These are phyloP conservation scores for Epinephelus fuscoguttatus DNA, from an alignment of 2,113 vertebrate species.

Conservation along the genomic window DNA sequence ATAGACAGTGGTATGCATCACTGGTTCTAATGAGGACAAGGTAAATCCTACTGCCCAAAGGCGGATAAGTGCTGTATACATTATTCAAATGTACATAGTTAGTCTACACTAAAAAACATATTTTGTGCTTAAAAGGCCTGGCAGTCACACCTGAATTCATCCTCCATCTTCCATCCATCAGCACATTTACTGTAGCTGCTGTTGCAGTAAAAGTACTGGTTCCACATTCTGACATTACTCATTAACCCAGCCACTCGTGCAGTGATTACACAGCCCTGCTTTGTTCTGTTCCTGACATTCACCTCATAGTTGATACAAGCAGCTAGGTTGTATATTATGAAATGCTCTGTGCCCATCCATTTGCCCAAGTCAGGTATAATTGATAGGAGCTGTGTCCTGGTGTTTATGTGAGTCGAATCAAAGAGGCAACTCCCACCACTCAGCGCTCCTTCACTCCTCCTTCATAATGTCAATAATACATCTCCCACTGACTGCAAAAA, in stretches of 20 bases:
- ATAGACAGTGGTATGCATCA: no score
- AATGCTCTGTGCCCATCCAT: not conserved
- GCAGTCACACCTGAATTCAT: no score
- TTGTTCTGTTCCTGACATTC: not conserved
- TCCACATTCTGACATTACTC: conserved; percentile 18
- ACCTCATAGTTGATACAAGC: not conserved
- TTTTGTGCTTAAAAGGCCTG: not conserved
- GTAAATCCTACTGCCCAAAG: no score
- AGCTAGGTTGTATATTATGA: conserved; percentile 1
- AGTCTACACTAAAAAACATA: no score
- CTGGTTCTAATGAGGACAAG: no score
- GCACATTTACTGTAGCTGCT: not conserved
- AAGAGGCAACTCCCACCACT: conserved; percentile 20
- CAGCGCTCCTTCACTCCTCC: not conserved
- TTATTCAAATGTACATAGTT: not conserved
- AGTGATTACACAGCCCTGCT: not conserved
- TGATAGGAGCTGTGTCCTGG: not conserved
- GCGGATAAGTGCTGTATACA: not conserved
- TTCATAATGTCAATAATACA: conserved; percentile 14
- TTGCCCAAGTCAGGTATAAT: conserved; percentile 9
- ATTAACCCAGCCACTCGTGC: not conserved
- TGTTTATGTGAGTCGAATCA: conserved; percentile 20
- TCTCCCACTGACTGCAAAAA: conserved; percentile 33
- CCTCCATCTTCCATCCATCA: no score
- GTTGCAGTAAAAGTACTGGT: not conserved